These are phyloP conservation scores for Rutilus rutilus DNA, from an alignment of 2,113 vertebrate genomes.

Conservation along the genomic window DNA sequence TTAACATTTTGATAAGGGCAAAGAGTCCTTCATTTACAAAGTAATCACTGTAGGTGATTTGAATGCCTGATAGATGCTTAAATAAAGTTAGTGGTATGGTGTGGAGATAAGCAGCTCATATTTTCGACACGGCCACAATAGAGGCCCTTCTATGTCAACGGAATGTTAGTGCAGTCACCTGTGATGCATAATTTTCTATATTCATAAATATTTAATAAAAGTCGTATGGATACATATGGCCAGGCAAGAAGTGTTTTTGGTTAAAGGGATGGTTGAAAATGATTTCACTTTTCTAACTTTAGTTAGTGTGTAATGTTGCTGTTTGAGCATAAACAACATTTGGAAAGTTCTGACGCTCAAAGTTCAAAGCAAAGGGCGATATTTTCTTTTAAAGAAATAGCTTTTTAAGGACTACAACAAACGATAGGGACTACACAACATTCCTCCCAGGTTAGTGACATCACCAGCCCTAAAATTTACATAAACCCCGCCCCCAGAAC, in stretches of 20 bases:
- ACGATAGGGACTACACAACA: too few relatives aligned
- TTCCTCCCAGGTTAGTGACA: too few relatives aligned
- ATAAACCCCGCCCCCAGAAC: too few relatives aligned
- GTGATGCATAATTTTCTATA: neutral
- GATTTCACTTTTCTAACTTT: too few relatives aligned
- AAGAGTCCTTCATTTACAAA: slow-evolving; percentile 26
- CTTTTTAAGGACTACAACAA: too few relatives aligned
- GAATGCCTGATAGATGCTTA: slow-evolving; percentile 1
- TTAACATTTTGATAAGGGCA: slow-evolving; percentile 41
- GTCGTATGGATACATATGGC: neutral
- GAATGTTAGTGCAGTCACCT: neutral
- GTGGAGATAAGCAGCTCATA: neutral
- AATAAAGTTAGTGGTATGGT: neutral
- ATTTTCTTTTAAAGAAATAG: too few relatives aligned
- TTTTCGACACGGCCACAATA: neutral
- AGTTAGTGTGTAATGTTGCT: too few relatives aligned
- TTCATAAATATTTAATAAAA: neutral
- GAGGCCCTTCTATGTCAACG: neutral
- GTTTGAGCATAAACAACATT: too few relatives aligned
- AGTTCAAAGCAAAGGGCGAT: too few relatives aligned
- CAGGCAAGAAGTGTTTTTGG: neutral
- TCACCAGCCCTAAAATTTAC: too few relatives aligned
- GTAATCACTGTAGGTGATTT: slow-evolving; percentile 26
- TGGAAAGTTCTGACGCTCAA: too few relatives aligned
- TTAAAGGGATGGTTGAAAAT: too few relatives aligned